Conservation (phyloP, 2,888 invertebrate genomes). For the Agrochola lota region DNA sequence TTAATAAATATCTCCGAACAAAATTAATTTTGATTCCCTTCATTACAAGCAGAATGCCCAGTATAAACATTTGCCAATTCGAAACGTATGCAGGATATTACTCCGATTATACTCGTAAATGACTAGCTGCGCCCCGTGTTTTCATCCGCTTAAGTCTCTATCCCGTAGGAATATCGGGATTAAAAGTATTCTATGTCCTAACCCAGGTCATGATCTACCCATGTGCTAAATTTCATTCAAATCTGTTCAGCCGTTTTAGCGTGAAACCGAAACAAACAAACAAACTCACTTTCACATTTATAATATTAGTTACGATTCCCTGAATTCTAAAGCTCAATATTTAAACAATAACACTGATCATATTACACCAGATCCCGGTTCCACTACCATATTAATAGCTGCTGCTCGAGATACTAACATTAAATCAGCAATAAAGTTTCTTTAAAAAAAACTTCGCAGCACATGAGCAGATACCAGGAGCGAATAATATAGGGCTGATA, state of each 20-base stretch:
- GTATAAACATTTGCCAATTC: not conserved
- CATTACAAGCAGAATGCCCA: not conserved
- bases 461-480: conserved; percentile 55
- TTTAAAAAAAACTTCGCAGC: conserved; percentile 47
- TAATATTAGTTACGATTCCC: not conserved
- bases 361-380: conserved; percentile 35
- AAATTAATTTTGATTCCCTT: not conserved
- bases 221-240: no score
- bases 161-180: no score
- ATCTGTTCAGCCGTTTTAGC: no score
- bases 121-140: no score
- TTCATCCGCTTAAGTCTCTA: no score
- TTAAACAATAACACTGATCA: conserved; percentile 33
- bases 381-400: conserved; percentile 49
- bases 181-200: no score
- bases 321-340: conserved; percentile 11
- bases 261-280: no score
- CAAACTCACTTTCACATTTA: no score
- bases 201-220: no score
- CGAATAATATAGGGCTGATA: conserved; percentile 46
- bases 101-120: not conserved
- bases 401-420: conserved; percentile 40
- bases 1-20: not conserved
- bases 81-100: not conserved
- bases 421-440: conserved; percentile 54